Conservation (phyloP, 2,888 invertebrate genomes). For the Geophilus truncorum region DNA sequence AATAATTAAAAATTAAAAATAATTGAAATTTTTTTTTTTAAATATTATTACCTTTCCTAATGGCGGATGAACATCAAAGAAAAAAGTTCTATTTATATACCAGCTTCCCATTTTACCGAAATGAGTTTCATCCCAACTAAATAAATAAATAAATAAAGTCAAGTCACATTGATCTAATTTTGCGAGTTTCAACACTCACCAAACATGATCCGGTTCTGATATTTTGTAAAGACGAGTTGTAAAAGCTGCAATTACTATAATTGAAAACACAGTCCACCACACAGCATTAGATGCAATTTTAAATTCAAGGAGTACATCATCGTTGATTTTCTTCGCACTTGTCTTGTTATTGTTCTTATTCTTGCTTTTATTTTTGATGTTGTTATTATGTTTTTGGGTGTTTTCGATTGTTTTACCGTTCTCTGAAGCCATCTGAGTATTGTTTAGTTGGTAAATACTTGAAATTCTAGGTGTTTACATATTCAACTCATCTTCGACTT, state of each 20-base stretch:
- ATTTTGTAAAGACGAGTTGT: slow-evolving; percentile 83
- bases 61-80: slow-evolving; percentile 97
- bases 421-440: background rate
- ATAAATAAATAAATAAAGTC: background rate
- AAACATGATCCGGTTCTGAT: slow-evolving; percentile 86
- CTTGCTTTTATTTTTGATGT: background rate
- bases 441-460: background rate
- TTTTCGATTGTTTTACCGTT: background rate
- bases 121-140: slow-evolving; percentile 90
- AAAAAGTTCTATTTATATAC: slow-evolving; percentile 95
- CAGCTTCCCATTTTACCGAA: slow-evolving; percentile 99
- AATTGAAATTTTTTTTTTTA: background rate
- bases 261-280: slow-evolving; percentile 65
- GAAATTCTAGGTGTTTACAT: background rate
- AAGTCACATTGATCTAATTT: background rate
- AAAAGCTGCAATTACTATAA: slow-evolving; percentile 62
- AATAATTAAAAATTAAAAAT: background rate
- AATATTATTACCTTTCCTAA: slow-evolving; percentile 74
- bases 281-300: background rate
- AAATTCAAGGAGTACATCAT: background rate
- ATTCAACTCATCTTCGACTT: background rate
- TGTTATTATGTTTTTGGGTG: background rate
- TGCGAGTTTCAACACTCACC: slow-evolving; percentile 68
- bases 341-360: background rate
- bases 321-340: background rate